Percentiles rank a stretch among this genome's conserved stretches.
Evolutionary conservation across 1,140 invertebrate species (phyloP).

Genomic region (Reticulitermes speratus): DNA sequence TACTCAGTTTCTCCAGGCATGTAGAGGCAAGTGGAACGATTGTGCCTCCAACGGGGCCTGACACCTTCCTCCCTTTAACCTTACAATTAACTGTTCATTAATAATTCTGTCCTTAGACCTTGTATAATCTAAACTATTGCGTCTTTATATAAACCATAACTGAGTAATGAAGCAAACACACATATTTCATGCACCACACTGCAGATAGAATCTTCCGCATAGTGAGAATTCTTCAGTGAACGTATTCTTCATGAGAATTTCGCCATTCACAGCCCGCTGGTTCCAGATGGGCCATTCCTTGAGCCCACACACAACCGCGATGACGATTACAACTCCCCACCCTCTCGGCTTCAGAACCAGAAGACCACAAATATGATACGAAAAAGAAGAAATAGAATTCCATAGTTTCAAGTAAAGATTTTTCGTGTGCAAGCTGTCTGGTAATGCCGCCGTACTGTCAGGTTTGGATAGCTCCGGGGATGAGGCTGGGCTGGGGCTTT

Average conservation of each 20-base stretch:
- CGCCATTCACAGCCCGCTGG: background rate
- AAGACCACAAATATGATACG: background rate
- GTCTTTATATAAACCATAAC: no score
- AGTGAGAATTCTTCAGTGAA: background rate
- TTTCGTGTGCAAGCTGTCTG: background rate
- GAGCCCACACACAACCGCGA: background rate
- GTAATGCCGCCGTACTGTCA: background rate
- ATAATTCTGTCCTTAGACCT: no score
- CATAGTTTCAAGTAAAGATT: background rate
- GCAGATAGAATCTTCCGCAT: background rate
- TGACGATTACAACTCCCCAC: background rate
- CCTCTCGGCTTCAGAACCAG: background rate
- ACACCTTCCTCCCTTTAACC: no score
- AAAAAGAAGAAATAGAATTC: background rate
- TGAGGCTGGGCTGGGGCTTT: background rate
- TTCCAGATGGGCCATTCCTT: slow-evolving; percentile 1
- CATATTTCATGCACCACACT: no score
- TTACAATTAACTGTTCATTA: no score
- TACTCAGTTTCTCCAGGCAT: no score
- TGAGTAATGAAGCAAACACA: no score
- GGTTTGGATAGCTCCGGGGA: background rate
- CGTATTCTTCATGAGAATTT: background rate
- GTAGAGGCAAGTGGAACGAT: no score
- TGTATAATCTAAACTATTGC: no score
- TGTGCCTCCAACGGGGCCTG: no score